Evolutionary conservation across 2,888 invertebrate genomes (phyloP).

Genomic region (Andrena minutula): DNA sequence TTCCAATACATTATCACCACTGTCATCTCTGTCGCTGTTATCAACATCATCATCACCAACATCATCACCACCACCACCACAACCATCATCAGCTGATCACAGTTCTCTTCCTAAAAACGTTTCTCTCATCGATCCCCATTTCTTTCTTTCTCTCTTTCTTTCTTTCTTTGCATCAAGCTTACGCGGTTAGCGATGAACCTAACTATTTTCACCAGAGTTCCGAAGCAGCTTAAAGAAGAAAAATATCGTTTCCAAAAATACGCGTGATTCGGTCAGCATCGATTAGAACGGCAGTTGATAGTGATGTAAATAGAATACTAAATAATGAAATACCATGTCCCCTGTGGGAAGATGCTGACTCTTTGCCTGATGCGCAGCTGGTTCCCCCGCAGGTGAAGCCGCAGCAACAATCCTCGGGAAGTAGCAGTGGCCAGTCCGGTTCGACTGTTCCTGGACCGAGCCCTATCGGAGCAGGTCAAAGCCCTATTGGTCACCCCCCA

Average conservation of each 20-base stretch:
- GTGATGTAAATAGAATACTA: conserved; percentile 77
- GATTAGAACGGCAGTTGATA: conserved; percentile 69
- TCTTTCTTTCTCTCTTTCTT: neutral
- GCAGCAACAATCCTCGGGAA: conserved; percentile 89
- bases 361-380: conserved; percentile 86
- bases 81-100: neutral
- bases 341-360: conserved; percentile 85
- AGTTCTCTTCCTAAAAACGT: neutral
- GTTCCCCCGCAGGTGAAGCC: conserved; percentile 90
- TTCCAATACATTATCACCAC: neutral
- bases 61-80: neutral
- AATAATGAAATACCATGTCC: conserved; percentile 80
- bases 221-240: conserved; percentile 39
- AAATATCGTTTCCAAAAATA: conserved; percentile 33
- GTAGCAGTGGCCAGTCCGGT: conserved; percentile 84
- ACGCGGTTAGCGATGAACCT: conserved; percentile 61
- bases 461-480: conserved; percentile 83
- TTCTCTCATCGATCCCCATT: neutral
- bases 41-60: neutral
- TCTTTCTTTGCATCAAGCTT: conserved; percentile 19
- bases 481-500: conserved; percentile 87
- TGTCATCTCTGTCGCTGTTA: neutral
- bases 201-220: conserved; percentile 67
- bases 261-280: conserved; percentile 46
- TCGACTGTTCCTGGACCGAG: conserved; percentile 83